These are phyloP conservation scores for Orthosia gothica DNA, from an alignment of 2,888 invertebrate species.

Conservation along the genomic window DNA sequence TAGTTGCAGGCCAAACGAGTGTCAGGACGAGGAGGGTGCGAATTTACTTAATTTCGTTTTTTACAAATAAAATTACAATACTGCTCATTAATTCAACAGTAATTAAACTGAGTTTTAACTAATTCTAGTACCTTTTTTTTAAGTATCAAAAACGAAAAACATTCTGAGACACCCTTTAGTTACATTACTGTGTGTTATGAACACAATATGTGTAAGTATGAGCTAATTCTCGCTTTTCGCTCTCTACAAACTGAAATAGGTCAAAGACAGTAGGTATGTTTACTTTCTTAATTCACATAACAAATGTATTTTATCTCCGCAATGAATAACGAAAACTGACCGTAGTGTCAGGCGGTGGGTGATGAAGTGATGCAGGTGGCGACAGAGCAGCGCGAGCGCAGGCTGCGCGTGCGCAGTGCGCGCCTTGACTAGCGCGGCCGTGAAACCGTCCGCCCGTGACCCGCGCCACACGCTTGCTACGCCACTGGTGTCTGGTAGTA, in stretches of 20 bases:
- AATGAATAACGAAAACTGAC: background rate
- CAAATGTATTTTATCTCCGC: background rate
- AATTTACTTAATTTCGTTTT: too few species aligned
- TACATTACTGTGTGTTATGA: background rate
- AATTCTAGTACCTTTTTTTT: too few species aligned
- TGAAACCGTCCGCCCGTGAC: slow-evolving; percentile 50
- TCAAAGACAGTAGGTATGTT: background rate
- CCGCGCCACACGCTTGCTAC: background rate
- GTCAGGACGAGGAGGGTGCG: too few species aligned
- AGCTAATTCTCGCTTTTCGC: background rate
- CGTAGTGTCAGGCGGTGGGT: background rate
- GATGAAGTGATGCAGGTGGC: background rate
- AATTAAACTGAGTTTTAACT: too few species aligned
- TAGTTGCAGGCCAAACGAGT: too few species aligned
- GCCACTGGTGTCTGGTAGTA: background rate
- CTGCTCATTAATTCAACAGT: too few species aligned
- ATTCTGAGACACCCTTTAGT: too few species aligned
- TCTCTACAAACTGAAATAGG: background rate
- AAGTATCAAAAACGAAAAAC: too few species aligned
- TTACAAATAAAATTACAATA: too few species aligned
- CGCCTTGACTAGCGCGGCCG: slow-evolving; percentile 33
- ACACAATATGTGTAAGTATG: background rate
- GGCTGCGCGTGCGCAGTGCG: slow-evolving; percentile 11
- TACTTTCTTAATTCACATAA: slow-evolving; percentile 1
- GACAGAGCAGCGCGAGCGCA: slow-evolving; percentile 16